A percentile compares a stretch with the other conserved stretches of the same genome.
phyloP scores from a whole-genome alignment of 2,113 vertebrate species.

The Sebastes schlegelii region DNA sequence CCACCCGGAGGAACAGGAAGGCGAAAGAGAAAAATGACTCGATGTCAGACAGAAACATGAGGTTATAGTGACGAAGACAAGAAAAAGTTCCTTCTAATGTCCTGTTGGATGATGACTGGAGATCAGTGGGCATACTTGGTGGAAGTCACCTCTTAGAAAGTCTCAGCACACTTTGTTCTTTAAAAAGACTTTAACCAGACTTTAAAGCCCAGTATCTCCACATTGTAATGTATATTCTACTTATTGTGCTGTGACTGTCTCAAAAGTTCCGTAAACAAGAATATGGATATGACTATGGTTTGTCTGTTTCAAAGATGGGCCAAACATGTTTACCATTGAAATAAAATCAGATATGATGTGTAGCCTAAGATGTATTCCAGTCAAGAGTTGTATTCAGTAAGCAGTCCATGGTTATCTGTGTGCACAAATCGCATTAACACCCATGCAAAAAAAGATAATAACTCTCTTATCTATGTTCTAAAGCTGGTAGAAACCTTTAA shows the following conservation, averaged over 20 bases:
- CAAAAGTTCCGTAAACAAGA: slow-evolving; percentile 71
- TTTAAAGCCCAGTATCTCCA: slow-evolving; percentile 5
- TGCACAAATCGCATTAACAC: slow-evolving; percentile 50
- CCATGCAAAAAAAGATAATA: slow-evolving; percentile 72
- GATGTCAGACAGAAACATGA: slow-evolving; percentile 60
- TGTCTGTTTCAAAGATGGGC: slow-evolving; percentile 40
- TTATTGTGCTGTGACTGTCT: slow-evolving; percentile 86
- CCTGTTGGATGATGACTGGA: slow-evolving; percentile 44
- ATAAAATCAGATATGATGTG: slow-evolving; percentile 12
- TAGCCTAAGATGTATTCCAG: slow-evolving; percentile 7
- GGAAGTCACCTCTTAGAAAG: slow-evolving; percentile 66
- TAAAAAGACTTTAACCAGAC: slow-evolving; percentile 1
- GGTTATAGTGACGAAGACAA: slow-evolving; percentile 41
- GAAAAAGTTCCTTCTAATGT: slow-evolving; percentile 37
- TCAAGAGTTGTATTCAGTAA: slow-evolving; percentile 31
- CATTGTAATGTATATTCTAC: background rate
- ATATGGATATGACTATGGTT: slow-evolving; percentile 43
- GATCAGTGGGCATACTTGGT: slow-evolving; percentile 27
- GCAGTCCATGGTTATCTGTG: slow-evolving; percentile 35
- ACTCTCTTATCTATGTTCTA: background rate
- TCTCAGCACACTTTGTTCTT: slow-evolving; percentile 73
- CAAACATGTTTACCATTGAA: slow-evolving; percentile 61
- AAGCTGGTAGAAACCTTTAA: slow-evolving; percentile 21
- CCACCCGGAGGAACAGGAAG: slow-evolving; percentile 41
- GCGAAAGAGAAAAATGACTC: slow-evolving; percentile 47